Percentiles rank a stretch among this genome's conserved stretches.
Conservation (phyloP, 2,888 invertebrate species). For the Anorthoa munda region DNA sequence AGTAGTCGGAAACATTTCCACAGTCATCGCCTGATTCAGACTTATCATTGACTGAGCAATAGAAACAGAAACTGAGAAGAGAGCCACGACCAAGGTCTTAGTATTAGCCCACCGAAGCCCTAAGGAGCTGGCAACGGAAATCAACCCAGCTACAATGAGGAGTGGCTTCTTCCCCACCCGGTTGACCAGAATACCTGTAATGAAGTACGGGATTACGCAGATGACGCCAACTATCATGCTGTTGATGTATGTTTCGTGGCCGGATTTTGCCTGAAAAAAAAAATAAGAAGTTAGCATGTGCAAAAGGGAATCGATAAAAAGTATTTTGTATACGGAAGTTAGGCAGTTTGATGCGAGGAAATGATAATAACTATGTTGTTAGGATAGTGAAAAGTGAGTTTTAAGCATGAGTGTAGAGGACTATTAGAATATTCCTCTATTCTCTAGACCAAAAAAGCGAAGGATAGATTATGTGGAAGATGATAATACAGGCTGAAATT, state of each 20-base stretch:
- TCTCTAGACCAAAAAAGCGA: no score
- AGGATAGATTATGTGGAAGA: no score
- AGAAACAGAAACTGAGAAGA: slow-evolving; percentile 75
- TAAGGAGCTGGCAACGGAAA: slow-evolving; percentile 67
- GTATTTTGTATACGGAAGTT: no score
- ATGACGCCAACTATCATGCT: slow-evolving; percentile 80
- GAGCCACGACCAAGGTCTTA: slow-evolving; percentile 73
- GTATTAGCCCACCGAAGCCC: slow-evolving; percentile 76
- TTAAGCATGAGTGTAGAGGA: no score
- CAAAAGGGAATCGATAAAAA: no score
- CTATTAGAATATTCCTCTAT: no score
- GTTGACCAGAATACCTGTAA: slow-evolving; percentile 78
- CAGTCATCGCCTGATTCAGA: slow-evolving; percentile 76
- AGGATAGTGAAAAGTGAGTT: no score
- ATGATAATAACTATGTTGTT: no score
- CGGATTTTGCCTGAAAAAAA: slow-evolving; percentile 76
- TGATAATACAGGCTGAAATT: no score
- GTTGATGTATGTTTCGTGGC: slow-evolving; percentile 82
- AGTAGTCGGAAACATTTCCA: slow-evolving; percentile 80
- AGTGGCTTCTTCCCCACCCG: slow-evolving; percentile 80
- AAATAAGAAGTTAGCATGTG: background rate
- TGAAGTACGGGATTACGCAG: slow-evolving; percentile 75
- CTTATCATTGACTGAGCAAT: slow-evolving; percentile 75
- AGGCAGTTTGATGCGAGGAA: no score
- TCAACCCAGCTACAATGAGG: slow-evolving; percentile 67